Evolutionary conservation across 2,888 invertebrate species (phyloP).

Genomic region (Amphipyra tragopoginis): DNA sequence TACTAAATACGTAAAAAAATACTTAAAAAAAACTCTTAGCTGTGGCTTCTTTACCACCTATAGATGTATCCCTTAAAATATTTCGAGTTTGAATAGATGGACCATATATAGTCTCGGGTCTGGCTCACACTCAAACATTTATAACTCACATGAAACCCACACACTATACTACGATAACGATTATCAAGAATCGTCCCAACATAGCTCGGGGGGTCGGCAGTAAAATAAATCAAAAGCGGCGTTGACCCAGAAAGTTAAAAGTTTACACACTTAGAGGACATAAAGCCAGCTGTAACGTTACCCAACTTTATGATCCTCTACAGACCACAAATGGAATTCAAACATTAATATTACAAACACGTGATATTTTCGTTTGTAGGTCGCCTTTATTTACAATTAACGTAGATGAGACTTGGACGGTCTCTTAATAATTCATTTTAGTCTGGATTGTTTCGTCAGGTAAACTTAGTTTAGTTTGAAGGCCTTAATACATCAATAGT

Average conservation of each 20-base stretch:
- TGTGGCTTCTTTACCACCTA: too few species aligned
- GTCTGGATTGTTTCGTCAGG: not conserved
- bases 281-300: constrained; percentile 24
- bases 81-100: too few species aligned
- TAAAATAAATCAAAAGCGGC: constrained; percentile 51
- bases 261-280: constrained; percentile 35
- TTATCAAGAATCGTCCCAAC: constrained; percentile 8
- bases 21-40: too few species aligned
- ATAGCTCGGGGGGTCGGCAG: constrained; percentile 17
- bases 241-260: constrained; percentile 50
- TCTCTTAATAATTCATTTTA: not conserved
- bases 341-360: constrained; percentile 7
- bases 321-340: constrained; percentile 12
- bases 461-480: not conserved
- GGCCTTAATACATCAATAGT: constrained; percentile 29
- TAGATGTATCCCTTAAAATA: too few species aligned
- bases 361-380: constrained; percentile 11
- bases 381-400: not conserved
- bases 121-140: too few species aligned
- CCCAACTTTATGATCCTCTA: constrained; percentile 28
- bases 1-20: too few species aligned
- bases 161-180: constrained; percentile 18
- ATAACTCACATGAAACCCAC: constrained; percentile 4
- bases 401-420: not conserved
- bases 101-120: too few species aligned